Evolutionary conservation across 2,113 vertebrate genomes (phyloP), one percentile per base, ranked within the genome.

Genomic region (Percopsis transmontana): DNA sequence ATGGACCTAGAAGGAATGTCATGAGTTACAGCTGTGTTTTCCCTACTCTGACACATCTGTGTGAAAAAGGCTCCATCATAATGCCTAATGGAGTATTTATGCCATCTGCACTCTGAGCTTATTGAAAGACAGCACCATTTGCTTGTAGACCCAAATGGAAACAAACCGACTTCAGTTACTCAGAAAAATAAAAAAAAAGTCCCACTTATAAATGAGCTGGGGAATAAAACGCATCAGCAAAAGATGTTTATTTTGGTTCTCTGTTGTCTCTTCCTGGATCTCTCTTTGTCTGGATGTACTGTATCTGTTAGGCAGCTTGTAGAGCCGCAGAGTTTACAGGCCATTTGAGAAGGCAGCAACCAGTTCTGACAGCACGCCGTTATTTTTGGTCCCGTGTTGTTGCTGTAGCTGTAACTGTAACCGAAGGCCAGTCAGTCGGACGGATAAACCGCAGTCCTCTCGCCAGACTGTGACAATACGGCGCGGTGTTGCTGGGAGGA

Each of bases 321-420:
- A 40, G 80, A 86, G 87, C 79, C 77, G 84, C 80, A 73, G 82
- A 83, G 73, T 89, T 87, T 85, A 86, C 76, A 56, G 75, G 86
- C 70, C 69, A 87, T 70, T 69, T 85, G 87, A 87, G 89, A 87
- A 71, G 85, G 76, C 48, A 69, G 82, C 72, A 72, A 50, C 14
- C 38, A 76, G 77, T 66, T 76, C 70, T 54, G 66, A 78, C 72
- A 69, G 63, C 38, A 69, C 67, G 83, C 71, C 80, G 85, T 87
- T 88, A 88, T 89, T 90, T 90, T 86, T 84, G 81, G 87, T 85
- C 44, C 41, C 0, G 45, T 68, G 68, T 65, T 87, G 80, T 85
- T 71, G 51, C 45, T 16, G 44, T 16, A n/a, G n/a, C 14, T 16
- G 44, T 14, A 6, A 13, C 14, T 77, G 77, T 83, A 80, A 88